phyloP scores from a whole-genome alignment of 2,888 invertebrate species.

The Acleris cristana region DNA sequence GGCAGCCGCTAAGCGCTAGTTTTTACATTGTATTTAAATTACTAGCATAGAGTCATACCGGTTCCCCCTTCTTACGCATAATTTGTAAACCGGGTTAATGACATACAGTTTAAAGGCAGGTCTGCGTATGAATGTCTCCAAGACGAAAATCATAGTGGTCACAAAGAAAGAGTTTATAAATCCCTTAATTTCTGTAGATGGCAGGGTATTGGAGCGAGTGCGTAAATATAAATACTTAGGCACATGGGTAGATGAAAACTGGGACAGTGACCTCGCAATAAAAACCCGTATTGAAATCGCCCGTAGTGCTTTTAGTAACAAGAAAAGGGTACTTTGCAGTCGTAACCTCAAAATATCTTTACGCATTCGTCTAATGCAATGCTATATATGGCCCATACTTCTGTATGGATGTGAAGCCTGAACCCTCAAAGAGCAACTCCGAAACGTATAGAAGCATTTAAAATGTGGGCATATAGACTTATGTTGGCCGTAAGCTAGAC shows the following conservation, averaged over 20 bases:
- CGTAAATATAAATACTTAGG: background rate
- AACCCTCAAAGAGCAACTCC: constrained; percentile 7
- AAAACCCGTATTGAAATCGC: background rate
- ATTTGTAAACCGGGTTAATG: background rate
- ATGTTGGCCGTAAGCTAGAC: too few species aligned
- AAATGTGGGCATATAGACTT: background rate
- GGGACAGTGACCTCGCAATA: background rate
- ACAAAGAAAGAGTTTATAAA: background rate
- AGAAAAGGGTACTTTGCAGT: background rate
- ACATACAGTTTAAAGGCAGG: background rate
- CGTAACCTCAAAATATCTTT: background rate
- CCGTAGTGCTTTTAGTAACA: background rate
- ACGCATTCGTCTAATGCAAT: background rate
- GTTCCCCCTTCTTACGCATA: too few species aligned
- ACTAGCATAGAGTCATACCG: too few species aligned
- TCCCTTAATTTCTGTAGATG: background rate
- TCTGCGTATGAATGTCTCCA: constrained; percentile 1
- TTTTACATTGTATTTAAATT: background rate
- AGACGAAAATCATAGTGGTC: background rate
- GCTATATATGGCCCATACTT: constrained; percentile 1
- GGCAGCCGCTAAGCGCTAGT: background rate
- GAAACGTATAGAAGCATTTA: constrained; percentile 14
- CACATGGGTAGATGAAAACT: background rate
- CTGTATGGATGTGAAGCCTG: constrained; percentile 13
- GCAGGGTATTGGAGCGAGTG: background rate